Evolutionary conservation across 2,888 invertebrate genomes (phyloP).

Genomic region (Steinernema hermaphroditum): DNA sequence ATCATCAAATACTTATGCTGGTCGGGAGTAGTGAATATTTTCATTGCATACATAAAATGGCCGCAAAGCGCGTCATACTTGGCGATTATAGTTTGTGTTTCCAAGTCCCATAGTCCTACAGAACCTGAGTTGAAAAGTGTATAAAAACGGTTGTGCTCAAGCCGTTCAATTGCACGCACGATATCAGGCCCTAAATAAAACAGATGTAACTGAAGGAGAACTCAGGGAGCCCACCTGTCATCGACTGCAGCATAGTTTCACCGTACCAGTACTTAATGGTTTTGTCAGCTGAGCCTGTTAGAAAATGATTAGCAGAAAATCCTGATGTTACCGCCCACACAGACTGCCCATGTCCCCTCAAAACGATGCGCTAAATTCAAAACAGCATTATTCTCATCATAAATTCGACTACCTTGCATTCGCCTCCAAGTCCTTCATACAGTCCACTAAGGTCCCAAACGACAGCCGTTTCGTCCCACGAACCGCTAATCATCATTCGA

Average conservation of each 20-base stretch:
- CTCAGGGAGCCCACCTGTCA: constrained; percentile 72
- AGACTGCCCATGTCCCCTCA: constrained; percentile 74
- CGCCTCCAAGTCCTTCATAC: background rate
- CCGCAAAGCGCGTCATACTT: constrained; percentile 45
- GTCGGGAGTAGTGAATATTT: background rate
- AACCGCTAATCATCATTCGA: constrained; percentile 78
- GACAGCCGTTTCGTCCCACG: constrained; percentile 88
- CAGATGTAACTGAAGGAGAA: constrained; percentile 9
- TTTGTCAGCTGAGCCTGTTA: constrained; percentile 91
- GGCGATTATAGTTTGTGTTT: constrained; percentile 77
- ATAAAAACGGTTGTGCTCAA: background rate
- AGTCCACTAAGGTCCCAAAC: constrained; percentile 73
- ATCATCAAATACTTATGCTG: constrained; percentile 45
- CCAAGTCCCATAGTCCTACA: constrained; percentile 76
- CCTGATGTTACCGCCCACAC: constrained; percentile 77
- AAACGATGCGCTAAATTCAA: constrained; percentile 68
- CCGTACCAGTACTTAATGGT: constrained; percentile 81
- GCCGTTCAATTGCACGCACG: background rate
- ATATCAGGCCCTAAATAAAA: background rate
- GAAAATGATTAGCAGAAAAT: constrained; percentile 66
- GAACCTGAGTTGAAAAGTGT: background rate
- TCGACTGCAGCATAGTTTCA: constrained; percentile 74
- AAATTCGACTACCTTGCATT: constrained; percentile 50
- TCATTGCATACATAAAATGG: constrained; percentile 54
- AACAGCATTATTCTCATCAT: background rate